These are phyloP conservation scores for Tadarida brasiliensis DNA, from an alignment of 2,797 vertebrate species.

Conservation along the genomic window DNA sequence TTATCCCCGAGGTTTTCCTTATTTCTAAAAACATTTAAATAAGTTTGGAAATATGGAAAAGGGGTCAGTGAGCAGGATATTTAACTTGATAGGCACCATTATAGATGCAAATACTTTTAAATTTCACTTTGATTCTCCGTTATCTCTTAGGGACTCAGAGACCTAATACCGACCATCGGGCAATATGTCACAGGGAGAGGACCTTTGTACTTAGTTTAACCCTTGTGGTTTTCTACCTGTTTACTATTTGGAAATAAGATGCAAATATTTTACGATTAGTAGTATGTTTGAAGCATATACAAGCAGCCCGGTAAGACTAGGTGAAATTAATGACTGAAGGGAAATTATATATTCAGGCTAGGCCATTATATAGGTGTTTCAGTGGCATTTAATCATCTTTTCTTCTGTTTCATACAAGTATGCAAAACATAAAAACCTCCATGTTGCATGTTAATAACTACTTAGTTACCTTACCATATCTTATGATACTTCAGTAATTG, in stretches of 20 bases:
- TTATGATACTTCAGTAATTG: neutral
- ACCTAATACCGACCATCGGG: neutral
- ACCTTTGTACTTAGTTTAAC: constrained; percentile 1
- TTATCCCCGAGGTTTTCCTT: neutral
- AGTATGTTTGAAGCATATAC: neutral
- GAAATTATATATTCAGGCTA: constrained; percentile 44
- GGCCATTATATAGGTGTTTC: neutral
- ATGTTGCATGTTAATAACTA: constrained; percentile 26
- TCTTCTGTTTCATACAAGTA: constrained; percentile 28
- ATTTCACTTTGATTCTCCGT: constrained; percentile 62
- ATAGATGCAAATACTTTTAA: neutral
- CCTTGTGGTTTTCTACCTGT: constrained; percentile 71
- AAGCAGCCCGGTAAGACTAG: neutral
- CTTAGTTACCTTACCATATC: neutral
- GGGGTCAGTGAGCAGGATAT: neutral
- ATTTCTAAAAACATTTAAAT: neutral
- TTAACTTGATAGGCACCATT: neutral
- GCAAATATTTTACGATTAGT: constrained; percentile 60
- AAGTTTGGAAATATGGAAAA: constrained; percentile 39
- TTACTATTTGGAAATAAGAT: constrained; percentile 71
- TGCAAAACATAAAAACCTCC: constrained; percentile 7
- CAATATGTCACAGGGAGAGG: constrained; percentile 20
- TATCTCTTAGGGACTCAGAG: constrained; percentile 57
- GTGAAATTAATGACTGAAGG: neutral
- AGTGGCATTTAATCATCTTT: neutral